Conservation (phyloP, 2,797 vertebrate species). For the Mormyrops attenuatus region DNA sequence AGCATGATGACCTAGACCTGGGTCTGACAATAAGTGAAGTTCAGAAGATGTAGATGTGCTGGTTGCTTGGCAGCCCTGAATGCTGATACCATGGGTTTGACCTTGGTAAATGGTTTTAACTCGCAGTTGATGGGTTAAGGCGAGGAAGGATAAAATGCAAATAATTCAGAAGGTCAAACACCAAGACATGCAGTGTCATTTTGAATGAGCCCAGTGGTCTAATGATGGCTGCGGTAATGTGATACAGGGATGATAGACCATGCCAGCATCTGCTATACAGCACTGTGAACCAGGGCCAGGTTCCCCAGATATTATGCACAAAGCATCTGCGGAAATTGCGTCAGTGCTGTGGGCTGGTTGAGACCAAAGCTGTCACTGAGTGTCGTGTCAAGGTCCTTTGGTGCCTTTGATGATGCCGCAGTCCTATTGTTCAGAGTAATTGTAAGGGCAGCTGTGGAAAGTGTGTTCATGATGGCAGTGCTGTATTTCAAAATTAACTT, state of each 20-base stretch:
- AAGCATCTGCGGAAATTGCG: not conserved
- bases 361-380: not conserved
- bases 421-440: not conserved
- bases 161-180: not conserved
- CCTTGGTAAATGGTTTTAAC: not conserved
- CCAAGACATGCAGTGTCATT: not conserved
- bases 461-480: not conserved
- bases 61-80: not conserved
- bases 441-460: not conserved
- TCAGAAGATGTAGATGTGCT: not conserved
- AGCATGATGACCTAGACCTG: not conserved
- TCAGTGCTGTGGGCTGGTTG: not conserved
- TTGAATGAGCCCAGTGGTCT: not conserved
- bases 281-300: not conserved
- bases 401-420: not conserved
- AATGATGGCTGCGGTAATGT: not conserved
- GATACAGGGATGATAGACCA: not conserved
- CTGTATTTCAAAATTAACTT: not conserved
- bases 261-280: not conserved
- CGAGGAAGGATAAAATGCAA: not conserved
- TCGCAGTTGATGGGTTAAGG: not conserved
- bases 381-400: not conserved
- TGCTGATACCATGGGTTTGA: not conserved
- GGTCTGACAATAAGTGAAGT: not conserved
- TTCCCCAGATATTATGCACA: not conserved